phyloP scores from a whole-genome alignment of 2,797 vertebrate genomes.

The Heteromormyrus szaboi region DNA sequence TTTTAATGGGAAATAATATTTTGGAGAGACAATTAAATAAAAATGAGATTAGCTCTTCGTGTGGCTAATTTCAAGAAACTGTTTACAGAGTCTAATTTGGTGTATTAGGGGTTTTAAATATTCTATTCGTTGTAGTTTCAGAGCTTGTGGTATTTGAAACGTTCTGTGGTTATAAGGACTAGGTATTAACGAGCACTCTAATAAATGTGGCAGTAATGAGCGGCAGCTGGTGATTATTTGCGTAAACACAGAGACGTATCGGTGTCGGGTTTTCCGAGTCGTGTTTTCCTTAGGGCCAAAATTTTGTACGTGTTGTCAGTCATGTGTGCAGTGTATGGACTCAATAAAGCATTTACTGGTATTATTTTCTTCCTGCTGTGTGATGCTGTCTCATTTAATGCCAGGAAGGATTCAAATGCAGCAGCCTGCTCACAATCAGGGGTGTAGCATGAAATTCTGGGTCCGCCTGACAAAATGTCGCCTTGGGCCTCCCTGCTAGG shows the following conservation, averaged over 20 bases:
- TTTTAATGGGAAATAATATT: slow-evolving; percentile 45
- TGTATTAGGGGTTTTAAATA: slow-evolving; percentile 33
- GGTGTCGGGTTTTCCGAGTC: slow-evolving; percentile 50
- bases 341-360: slow-evolving; percentile 73
- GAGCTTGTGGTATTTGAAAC: slow-evolving; percentile 48
- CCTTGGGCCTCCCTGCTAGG: neutral
- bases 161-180: slow-evolving; percentile 46
- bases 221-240: slow-evolving; percentile 55
- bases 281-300: slow-evolving; percentile 55
- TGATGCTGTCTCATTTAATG: slow-evolving; percentile 53
- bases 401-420: neutral
- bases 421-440: neutral
- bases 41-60: slow-evolving; percentile 31
- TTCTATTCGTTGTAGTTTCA: slow-evolving; percentile 42
- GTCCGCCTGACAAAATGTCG: neutral
- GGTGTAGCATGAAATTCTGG: neutral
- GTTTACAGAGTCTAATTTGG: slow-evolving; percentile 36
- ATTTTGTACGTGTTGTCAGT: slow-evolving; percentile 57
- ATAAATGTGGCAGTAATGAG: slow-evolving; percentile 18
- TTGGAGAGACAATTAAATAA: slow-evolving; percentile 45
- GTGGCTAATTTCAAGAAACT: slow-evolving; percentile 8
- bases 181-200: slow-evolving; percentile 30
- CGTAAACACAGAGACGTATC: slow-evolving; percentile 51
- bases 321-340: slow-evolving; percentile 58
- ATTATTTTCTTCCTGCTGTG: slow-evolving; percentile 62